Percentiles rank a stretch among this genome's conserved stretches.
phyloP scores from a whole-genome alignment of 2,888 invertebrate species.

The Gisinianus flammeolus region DNA sequence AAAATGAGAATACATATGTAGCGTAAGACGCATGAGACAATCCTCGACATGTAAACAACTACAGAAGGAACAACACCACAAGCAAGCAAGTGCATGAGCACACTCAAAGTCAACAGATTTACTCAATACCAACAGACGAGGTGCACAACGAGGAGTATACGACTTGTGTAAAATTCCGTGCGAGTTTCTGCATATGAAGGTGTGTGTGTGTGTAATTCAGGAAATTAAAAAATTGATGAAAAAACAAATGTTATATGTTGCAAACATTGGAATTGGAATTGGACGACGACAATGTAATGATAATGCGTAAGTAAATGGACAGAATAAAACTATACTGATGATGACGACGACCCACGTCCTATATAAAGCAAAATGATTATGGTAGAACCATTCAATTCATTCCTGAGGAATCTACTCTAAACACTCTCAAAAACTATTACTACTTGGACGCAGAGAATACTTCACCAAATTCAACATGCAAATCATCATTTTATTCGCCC shows the following conservation, averaged over 20 bases:
- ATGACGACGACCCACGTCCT: background rate
- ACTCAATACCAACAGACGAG: background rate
- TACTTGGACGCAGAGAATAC: background rate
- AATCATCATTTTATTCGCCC: constrained; percentile 22
- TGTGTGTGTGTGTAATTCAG: constrained; percentile 5
- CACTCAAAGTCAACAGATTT: too few species aligned
- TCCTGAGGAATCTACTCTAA: background rate
- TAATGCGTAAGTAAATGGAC: background rate
- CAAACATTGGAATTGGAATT: background rate
- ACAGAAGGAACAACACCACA: background rate
- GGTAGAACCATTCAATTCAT: constrained; percentile 20
- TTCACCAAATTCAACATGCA: constrained; percentile 11
- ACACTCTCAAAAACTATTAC: background rate
- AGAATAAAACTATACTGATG: background rate
- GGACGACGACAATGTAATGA: background rate
- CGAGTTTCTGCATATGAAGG: background rate
- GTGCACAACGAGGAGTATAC: background rate
- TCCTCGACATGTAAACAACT: background rate
- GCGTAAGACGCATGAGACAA: too few species aligned
- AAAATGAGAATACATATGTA: too few species aligned
- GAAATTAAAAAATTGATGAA: background rate
- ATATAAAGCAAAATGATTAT: constrained; percentile 21
- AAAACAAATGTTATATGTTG: background rate
- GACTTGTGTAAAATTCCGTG: background rate
- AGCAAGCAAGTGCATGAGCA: too few species aligned